Conservation (phyloP, 2,113 vertebrate genomes). For the Eurypyga helias region DNA sequence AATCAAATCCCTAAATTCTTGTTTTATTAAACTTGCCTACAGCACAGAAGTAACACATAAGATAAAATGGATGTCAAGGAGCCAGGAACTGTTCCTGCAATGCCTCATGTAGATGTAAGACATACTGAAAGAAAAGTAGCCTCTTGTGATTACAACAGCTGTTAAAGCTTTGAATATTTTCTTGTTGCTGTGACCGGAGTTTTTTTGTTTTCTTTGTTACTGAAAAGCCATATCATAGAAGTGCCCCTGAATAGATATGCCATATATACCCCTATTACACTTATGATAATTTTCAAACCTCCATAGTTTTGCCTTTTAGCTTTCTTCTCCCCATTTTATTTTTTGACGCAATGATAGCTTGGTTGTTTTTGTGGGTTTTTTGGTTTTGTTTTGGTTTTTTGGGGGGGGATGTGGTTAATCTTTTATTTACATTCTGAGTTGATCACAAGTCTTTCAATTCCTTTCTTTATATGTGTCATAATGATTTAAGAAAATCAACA, state of each 20-base stretch:
- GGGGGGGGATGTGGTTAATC: neutral
- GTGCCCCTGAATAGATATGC: neutral
- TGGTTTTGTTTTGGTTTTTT: too few relatives aligned
- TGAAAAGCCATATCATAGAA: neutral
- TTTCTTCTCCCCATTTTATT: neutral
- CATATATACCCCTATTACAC: neutral
- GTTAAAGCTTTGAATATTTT: neutral
- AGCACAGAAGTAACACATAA: neutral
- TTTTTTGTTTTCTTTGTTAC: neutral
- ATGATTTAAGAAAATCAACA: neutral
- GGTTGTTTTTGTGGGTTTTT: too few relatives aligned
- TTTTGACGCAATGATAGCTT: neutral
- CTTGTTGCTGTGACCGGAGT: neutral
- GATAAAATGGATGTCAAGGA: neutral
- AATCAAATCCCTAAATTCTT: conserved; percentile 26
- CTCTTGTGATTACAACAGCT: neutral
- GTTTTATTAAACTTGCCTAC: conserved; percentile 38
- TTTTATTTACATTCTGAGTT: neutral
- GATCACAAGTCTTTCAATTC: neutral
- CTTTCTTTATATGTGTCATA: neutral
- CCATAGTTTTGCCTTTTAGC: neutral
- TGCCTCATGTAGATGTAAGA: neutral
- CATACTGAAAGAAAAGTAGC: neutral
- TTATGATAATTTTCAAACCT: neutral
- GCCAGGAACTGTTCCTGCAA: neutral